Evolutionary conservation across 2,797 vertebrate genomes (phyloP), one percentile per base, ranked within the genome.

Genomic region (Bufotes viridis): DNA sequence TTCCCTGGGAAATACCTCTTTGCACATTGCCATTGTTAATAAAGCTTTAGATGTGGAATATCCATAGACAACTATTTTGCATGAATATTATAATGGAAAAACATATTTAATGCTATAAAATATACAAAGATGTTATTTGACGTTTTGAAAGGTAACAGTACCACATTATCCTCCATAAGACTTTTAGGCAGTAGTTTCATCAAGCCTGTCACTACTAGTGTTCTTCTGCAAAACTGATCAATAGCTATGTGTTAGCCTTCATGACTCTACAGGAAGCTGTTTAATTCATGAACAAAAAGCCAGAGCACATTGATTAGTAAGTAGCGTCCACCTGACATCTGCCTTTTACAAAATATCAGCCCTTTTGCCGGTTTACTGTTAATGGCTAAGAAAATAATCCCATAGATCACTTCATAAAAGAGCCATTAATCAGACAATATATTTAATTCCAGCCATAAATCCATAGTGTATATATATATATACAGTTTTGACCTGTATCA

Each of bases 241-340:
- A 85, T 85, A 85, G 20, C 4, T 67, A 42, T 26, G 70, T 78
- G 74, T 85, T 78, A 85, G 29, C 55, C 84, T 85, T 63, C 78
- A 78, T 60, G 74, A 85, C 26, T 17, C 53, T 42, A 18, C 29
- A 60, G 70, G 60, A 24, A 63, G 42, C 58, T 51, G 58, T 67
- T 85, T 78, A 78, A 63, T 75, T 58, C 58, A 49, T 65, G 60
- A 67, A 42, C 22, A 65, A 51, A 65, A 55, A 85, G 26, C 9
- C 74, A 67, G 42, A 15, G 60, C 10, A 49, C 58, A 63, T 34
- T 51, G 84, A 85, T 85, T 53, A 78, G 60, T 49, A 65, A 53
- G 7, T 76, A 78, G 11, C 58, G 76, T 49, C 75, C 42, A 57
- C 22, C 65, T 67, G 63, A 69, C 78, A 79, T 57, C 72, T 75